A percentile compares a stretch with the other conserved stretches of the same genome.
These are phyloP conservation scores for Procambarus clarkii DNA, from an alignment of 1,140 invertebrate genomes.

Conservation along the genomic window DNA sequence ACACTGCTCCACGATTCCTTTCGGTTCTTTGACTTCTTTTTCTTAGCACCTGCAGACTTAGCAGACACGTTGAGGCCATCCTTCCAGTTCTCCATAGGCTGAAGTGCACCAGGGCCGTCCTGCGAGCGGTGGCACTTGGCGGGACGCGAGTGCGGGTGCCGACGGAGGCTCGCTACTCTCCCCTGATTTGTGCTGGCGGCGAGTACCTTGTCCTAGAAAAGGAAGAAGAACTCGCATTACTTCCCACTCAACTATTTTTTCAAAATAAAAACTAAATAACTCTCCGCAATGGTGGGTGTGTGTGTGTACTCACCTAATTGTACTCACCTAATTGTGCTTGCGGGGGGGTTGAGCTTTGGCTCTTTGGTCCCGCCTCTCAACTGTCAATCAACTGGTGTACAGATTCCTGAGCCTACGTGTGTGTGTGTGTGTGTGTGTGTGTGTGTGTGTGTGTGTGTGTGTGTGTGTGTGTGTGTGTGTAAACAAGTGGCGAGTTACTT, in stretches of 20 bases:
- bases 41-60: background rate
- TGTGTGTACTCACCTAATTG: too few relatives aligned
- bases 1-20: background rate
- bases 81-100: conserved; percentile 9
- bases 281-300: too few relatives aligned
- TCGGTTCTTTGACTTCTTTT: background rate
- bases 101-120: background rate
- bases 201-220: background rate
- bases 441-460: too few relatives aligned
- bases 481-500: too few relatives aligned
- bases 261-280: too few relatives aligned
- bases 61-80: background rate
- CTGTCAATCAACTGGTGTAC: too few relatives aligned
- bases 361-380: too few relatives aligned
- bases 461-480: too few relatives aligned
- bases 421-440: too few relatives aligned
- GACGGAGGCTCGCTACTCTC: background rate
- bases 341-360: too few relatives aligned
- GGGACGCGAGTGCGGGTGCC: background rate
- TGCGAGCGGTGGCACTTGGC: background rate
- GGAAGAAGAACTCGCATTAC: background rate
- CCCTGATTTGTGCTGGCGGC: background rate
- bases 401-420: too few relatives aligned
- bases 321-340: too few relatives aligned
- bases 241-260: background rate